Evolutionary conservation across 2,888 invertebrate species (phyloP).

Genomic region (Sepiola atlantica): DNA sequence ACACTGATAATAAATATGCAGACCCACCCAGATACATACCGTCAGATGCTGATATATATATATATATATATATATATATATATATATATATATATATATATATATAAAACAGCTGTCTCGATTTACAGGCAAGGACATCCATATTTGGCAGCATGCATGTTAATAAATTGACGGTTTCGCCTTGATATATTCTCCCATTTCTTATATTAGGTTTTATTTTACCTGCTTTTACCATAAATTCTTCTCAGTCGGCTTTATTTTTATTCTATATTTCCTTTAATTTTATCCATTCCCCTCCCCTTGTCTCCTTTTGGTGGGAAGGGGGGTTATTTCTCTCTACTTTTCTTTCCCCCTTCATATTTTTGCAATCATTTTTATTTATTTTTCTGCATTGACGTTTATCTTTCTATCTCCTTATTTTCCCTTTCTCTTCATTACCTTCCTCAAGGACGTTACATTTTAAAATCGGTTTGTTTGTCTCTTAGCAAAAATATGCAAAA

Average conservation of each 20-base stretch:
- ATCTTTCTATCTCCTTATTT: too few relatives aligned
- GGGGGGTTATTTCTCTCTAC: too few relatives aligned
- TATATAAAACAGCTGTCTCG: background rate
- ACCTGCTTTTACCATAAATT: background rate
- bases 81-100: background rate
- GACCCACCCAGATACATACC: background rate
- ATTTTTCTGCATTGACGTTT: too few relatives aligned
- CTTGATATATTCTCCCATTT: background rate
- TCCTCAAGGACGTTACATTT: too few relatives aligned
- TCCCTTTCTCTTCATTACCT: too few relatives aligned
- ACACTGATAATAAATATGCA: background rate
- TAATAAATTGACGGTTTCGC: background rate
- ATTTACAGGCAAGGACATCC: background rate
- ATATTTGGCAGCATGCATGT: background rate
- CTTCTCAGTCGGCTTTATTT: background rate
- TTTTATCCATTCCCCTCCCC: too few relatives aligned
- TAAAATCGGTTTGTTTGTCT: too few relatives aligned
- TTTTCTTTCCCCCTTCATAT: too few relatives aligned
- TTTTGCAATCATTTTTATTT: too few relatives aligned
- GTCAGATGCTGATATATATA: background rate
- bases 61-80: background rate
- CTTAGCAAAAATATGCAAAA: too few relatives aligned
- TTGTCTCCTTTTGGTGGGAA: too few relatives aligned
- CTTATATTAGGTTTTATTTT: background rate
- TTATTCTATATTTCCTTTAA: too few relatives aligned